These are phyloP conservation scores for Horisme vitalbata DNA, from an alignment of 2,888 invertebrate genomes.

Conservation along the genomic window DNA sequence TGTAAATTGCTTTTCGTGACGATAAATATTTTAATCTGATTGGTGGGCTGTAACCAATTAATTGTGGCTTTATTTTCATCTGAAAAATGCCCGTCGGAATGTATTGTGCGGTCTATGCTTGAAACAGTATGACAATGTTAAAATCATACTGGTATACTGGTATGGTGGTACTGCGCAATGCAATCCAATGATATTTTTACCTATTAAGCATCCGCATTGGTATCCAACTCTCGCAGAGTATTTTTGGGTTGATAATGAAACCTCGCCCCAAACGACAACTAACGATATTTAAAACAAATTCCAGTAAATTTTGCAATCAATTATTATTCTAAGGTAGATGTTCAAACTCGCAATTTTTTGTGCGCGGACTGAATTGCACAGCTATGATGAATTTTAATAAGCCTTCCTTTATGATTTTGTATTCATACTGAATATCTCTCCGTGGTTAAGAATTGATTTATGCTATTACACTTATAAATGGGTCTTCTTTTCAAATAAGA, in stretches of 20 bases:
- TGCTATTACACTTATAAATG: conserved; percentile 57
- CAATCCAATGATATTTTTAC: too few species aligned
- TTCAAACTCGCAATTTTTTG: conserved; percentile 46
- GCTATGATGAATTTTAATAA: conserved; percentile 59
- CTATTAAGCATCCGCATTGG: too few species aligned
- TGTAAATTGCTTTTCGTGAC: conserved; percentile 79
- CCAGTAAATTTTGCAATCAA: too few species aligned
- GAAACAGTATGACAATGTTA: neutral
- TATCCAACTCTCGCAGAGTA: neutral
- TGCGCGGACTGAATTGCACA: conserved; percentile 52
- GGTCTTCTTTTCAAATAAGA: conserved; percentile 43
- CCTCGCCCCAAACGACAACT: too few species aligned
- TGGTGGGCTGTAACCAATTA: conserved; percentile 77
- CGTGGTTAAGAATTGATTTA: conserved; percentile 61
- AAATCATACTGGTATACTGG: too few species aligned
- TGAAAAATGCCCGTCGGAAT: conserved; percentile 37
- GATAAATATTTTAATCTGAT: conserved; percentile 80
- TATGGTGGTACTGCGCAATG: too few species aligned
- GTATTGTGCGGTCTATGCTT: conserved; percentile 11
- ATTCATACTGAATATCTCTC: conserved; percentile 53
- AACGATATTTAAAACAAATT: too few species aligned
- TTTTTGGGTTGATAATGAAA: too few species aligned
- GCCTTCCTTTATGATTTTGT: conserved; percentile 56
- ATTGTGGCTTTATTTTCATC: conserved; percentile 67
- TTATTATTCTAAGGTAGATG: conserved; percentile 40